These are phyloP conservation scores for Sphaerophoria taeniata DNA, from an alignment of 2,888 invertebrate species.

Conservation along the genomic window DNA sequence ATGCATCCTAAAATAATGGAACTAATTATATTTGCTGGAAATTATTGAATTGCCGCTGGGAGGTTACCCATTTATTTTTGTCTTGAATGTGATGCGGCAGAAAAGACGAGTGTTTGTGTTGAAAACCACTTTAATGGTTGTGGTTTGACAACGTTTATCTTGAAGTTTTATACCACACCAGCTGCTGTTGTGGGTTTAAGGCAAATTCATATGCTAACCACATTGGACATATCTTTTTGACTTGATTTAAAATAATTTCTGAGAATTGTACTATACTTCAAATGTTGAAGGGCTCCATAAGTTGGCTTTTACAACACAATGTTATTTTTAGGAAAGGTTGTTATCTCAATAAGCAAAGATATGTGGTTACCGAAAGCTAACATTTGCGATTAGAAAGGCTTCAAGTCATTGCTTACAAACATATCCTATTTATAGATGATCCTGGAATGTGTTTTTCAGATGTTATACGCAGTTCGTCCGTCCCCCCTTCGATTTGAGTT, in stretches of 20 bases:
- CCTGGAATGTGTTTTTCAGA: no score
- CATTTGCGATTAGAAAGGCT: no score
- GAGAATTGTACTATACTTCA: no score
- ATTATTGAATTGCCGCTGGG: background rate
- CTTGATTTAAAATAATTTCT: background rate
- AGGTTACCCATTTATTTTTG: background rate
- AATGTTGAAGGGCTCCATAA: no score
- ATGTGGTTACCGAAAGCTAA: no score
- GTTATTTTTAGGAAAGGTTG: no score
- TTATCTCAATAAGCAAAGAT: no score
- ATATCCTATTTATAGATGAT: no score
- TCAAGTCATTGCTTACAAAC: no score
- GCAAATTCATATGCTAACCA: background rate
- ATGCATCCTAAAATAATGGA: conserved; percentile 17
- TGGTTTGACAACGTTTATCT: conserved; percentile 33
- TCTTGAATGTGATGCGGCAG: background rate
- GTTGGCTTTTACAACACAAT: no score
- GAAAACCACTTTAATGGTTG: conserved; percentile 2
- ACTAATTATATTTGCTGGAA: conserved; percentile 19
- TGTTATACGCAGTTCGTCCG: no score
- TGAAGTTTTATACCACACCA: background rate
- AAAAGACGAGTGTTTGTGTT: background rate
- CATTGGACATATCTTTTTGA: conserved; percentile 3
- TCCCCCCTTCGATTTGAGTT: no score
- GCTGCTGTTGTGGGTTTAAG: background rate